Evolutionary conservation across 2,888 invertebrate species (phyloP), one percentile per base, ranked within the genome.

Genomic region (Liopterus haemorrhoidalis): DNA sequence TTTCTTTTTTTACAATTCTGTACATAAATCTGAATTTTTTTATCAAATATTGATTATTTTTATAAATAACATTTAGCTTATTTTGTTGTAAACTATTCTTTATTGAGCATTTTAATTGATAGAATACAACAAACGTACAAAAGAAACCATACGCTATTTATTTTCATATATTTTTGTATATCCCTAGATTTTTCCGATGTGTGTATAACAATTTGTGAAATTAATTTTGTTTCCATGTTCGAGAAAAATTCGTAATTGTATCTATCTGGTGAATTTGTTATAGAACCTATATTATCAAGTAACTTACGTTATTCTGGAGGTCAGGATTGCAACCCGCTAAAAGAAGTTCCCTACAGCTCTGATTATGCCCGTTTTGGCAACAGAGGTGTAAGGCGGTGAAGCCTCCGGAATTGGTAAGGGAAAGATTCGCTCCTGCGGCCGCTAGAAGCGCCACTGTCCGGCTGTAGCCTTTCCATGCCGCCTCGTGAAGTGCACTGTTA

Each of bases 321-420:
- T 94, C 89, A 0, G 93, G 84, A 65, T 85, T 82, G 49, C 89
- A 88, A 0, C 88, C 90, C 1, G 89, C 86, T 56, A 93, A 76
- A 30, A 96, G 74, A 8, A 96, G 71, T 62, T 93, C 90, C 41
- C 94, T 69, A 59, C 90, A 88, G 55, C 89, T 85, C 72, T 95
- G 94, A 71, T 95, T 96, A 72, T 95, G 95, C 0, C 95, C 95
- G 68, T 92, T 93, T 74, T 96, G 95, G 58, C 92, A 91, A 48
- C 92, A 87, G 54, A 96, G 78, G 72, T 96, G 96, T 31, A 96
- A 76, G n/a, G 95, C 81, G 11, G 90, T 85, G 69, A 94, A 93
- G 5, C 94, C 94, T 36, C 88, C 90, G 57, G 84, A 78, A 69
- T 90, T 90, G 61, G 81, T 75, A 46, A 76, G 74, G 51, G 77